Evolutionary conservation across 2,888 invertebrate genomes (phyloP).

Genomic region (Machimus rusticus): DNA sequence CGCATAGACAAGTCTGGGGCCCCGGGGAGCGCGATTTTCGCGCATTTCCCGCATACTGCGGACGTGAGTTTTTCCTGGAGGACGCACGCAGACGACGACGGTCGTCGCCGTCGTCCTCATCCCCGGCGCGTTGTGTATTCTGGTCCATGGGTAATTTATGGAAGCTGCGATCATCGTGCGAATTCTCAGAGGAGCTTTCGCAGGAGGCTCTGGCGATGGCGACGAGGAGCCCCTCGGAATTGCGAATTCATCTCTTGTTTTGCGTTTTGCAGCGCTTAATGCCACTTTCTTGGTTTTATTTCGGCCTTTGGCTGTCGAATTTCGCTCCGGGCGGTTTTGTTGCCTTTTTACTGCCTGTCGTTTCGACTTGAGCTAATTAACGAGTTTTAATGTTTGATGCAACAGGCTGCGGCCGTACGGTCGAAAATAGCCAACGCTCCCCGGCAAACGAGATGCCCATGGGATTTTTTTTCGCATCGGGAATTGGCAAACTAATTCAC

Average conservation of each 20-base stretch:
- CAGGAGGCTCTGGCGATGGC: neutral
- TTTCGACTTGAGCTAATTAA: conserved; percentile 31
- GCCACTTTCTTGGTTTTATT: conserved; percentile 26
- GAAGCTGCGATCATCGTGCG: conserved; percentile 21
- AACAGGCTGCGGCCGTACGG: neutral
- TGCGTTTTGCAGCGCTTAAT: conserved; percentile 15
- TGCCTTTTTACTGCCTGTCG: conserved; percentile 26
- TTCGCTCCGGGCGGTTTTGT: conserved; percentile 20
- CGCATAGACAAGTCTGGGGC: neutral
- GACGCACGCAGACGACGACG: neutral
- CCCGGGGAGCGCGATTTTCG: neutral
- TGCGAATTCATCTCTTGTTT: conserved; percentile 13
- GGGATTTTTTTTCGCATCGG: neutral
- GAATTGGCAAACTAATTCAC: neutral
- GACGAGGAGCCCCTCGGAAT: neutral
- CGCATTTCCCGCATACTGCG: neutral
- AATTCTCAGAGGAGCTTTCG: conserved; percentile 13
- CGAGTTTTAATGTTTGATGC: conserved; percentile 32
- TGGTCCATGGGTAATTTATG: conserved; percentile 25
- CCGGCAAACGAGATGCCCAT: neutral
- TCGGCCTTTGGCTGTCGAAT: conserved; percentile 22
- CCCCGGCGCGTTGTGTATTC: neutral
- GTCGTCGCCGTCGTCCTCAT: neutral
- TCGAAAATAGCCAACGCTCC: neutral
- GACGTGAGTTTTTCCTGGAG: neutral